Evolutionary conservation across 2,113 vertebrate genomes (phyloP).

Genomic region (Pseudorasbora parva): DNA sequence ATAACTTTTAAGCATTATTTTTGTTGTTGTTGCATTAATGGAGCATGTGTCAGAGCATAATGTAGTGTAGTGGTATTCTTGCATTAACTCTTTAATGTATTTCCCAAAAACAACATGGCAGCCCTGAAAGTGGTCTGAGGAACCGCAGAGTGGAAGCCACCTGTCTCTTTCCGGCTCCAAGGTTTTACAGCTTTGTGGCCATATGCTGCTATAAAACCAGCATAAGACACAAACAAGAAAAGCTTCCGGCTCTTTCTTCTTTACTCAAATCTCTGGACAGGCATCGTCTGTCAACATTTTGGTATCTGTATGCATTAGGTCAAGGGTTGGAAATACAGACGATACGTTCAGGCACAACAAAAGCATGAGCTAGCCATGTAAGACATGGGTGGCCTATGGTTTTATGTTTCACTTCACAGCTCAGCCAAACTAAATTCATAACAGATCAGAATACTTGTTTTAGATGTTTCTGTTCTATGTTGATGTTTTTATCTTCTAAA

Average conservation of each 20-base stretch:
- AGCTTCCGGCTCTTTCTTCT: conserved; percentile 57
- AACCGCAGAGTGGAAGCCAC: conserved; percentile 53
- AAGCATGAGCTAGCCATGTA: conserved; percentile 40
- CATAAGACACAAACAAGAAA: conserved; percentile 59
- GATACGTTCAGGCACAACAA: conserved; percentile 58
- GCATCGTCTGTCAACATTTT: conserved; percentile 64
- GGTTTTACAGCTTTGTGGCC: conserved; percentile 70
- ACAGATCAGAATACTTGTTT: neutral
- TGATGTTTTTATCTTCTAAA: neutral
- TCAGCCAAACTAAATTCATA: neutral
- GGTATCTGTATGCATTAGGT: conserved; percentile 59
- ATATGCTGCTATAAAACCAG: conserved; percentile 72
- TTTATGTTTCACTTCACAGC: conserved; percentile 8
- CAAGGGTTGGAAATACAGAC: conserved; percentile 62
- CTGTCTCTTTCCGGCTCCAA: conserved; percentile 63
- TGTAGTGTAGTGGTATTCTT: neutral
- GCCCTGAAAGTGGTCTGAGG: conserved; percentile 52
- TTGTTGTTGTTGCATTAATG: too few relatives aligned
- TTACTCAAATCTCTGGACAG: conserved; percentile 55
- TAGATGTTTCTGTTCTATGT: neutral
- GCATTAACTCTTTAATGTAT: conserved; percentile 44
- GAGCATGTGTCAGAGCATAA: neutral
- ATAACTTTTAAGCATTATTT: too few relatives aligned
- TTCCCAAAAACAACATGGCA: conserved; percentile 45
- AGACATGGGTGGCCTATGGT: conserved; percentile 26